Evolutionary conservation across 2,888 invertebrate genomes (phyloP).

Genomic region (Sphaerophoria rueppellii): DNA sequence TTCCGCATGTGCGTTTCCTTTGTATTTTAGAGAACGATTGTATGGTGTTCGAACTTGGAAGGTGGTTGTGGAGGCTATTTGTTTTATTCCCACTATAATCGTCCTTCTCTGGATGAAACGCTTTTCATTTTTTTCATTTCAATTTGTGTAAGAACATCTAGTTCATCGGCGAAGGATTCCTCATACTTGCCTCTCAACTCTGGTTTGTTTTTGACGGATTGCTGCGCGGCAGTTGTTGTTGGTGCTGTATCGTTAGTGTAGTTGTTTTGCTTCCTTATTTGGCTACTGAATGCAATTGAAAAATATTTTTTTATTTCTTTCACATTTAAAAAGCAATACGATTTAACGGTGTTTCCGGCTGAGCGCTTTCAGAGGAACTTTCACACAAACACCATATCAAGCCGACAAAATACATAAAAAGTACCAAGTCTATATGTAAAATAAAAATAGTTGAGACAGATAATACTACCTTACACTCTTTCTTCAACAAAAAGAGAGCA

Average conservation of each 20-base stretch:
- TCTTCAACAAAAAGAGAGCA: not conserved
- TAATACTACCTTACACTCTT: slow-evolving; percentile 6
- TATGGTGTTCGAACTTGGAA: not conserved
- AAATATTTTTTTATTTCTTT: slow-evolving; percentile 39
- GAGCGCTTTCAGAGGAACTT: slow-evolving; percentile 17
- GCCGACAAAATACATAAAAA: not conserved
- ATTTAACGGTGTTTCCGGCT: slow-evolving; percentile 57
- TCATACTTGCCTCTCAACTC: not conserved
- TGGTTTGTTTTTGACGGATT: not conserved
- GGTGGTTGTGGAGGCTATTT: slow-evolving; percentile 10
- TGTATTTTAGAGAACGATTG: not conserved
- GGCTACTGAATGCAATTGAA: slow-evolving; percentile 44
- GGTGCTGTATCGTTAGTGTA: slow-evolving; percentile 18
- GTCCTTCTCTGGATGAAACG: slow-evolving; percentile 31
- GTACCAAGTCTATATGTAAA: not conserved
- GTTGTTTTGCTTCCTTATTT: slow-evolving; percentile 36
- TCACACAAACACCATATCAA: slow-evolving; percentile 4
- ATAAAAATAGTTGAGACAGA: not conserved
- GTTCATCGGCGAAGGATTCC: slow-evolving; percentile 35
- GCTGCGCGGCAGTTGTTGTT: not conserved
- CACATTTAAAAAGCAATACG: slow-evolving; percentile 51
- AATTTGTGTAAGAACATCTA: slow-evolving; percentile 62
- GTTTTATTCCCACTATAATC: slow-evolving; percentile 21
- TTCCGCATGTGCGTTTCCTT: slow-evolving; percentile 31
- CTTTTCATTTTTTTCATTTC: slow-evolving; percentile 64